Conservation (phyloP, 2,888 invertebrate genomes). For the Cataglyphis cursor region DNA sequence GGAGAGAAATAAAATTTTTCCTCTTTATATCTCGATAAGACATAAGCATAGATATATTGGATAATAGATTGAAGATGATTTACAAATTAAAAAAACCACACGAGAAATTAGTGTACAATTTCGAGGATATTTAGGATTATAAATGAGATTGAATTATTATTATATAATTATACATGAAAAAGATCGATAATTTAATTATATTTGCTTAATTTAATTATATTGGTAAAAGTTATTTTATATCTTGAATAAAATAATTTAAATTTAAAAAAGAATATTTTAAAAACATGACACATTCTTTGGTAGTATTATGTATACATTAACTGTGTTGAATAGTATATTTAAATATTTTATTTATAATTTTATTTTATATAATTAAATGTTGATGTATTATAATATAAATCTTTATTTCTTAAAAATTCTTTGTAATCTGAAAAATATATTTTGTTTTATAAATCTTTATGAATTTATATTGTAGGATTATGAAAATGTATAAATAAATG, state of each 20-base stretch:
- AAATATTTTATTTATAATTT: not conserved
- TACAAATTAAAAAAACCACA: not conserved
- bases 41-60: not conserved
- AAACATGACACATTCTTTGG: not conserved
- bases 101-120: not conserved
- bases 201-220: no score
- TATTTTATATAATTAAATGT: not conserved
- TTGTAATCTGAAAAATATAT: not conserved
- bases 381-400: not conserved
- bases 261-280: not conserved
- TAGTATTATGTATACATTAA: not conserved
- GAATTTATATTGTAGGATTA: not conserved
- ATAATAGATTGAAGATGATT: not conserved
- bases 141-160: not conserved
- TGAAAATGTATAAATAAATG: not conserved
- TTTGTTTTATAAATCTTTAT: not conserved
- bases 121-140: not conserved
- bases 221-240: not conserved
- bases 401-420: not conserved
- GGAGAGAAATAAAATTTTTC: not conserved
- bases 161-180: not conserved
- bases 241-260: slow-evolving; percentile 1
- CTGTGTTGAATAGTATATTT: not conserved
- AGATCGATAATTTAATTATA: no score
- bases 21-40: not conserved